Conservation (phyloP, 2,113 vertebrate species). For the Rhineura floridana region DNA sequence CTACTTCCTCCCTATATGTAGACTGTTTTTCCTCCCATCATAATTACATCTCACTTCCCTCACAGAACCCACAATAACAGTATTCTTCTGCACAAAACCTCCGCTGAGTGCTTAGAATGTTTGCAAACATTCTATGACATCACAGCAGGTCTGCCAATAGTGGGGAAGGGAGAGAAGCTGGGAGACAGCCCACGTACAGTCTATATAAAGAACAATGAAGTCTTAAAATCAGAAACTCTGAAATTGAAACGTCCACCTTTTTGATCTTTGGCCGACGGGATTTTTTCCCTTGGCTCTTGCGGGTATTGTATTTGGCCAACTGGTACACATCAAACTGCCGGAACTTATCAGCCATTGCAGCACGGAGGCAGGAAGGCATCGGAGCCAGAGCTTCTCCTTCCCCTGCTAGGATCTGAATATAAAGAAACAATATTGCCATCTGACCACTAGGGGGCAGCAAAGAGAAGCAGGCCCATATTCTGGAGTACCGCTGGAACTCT, state of each 20-base stretch:
- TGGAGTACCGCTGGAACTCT: neutral
- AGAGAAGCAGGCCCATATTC: neutral
- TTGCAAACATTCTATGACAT: neutral
- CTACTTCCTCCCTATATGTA: no score
- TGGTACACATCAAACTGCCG: conserved; percentile 89
- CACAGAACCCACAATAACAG: no score
- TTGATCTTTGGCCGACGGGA: neutral
- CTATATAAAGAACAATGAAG: neutral
- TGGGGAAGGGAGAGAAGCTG: no score
- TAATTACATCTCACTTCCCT: neutral
- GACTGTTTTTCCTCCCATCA: neutral
- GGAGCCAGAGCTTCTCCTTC: conserved; percentile 47
- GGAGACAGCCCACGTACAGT: no score
- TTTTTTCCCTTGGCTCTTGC: conserved; percentile 83
- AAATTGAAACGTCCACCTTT: neutral
- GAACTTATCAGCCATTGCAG: conserved; percentile 84
- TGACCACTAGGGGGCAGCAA: neutral
- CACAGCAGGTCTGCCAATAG: neutral
- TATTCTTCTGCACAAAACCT: neutral
- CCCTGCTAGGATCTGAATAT: conserved; percentile 52
- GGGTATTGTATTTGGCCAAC: conserved; percentile 89
- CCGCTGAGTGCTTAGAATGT: neutral
- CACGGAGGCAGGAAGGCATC: conserved; percentile 85
- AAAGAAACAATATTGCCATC: neutral
- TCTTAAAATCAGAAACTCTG: neutral